Base-by-base conservation (phyloP, 2,797 vertebrate genomes). In the Sebastes umbrosus region DNA sequence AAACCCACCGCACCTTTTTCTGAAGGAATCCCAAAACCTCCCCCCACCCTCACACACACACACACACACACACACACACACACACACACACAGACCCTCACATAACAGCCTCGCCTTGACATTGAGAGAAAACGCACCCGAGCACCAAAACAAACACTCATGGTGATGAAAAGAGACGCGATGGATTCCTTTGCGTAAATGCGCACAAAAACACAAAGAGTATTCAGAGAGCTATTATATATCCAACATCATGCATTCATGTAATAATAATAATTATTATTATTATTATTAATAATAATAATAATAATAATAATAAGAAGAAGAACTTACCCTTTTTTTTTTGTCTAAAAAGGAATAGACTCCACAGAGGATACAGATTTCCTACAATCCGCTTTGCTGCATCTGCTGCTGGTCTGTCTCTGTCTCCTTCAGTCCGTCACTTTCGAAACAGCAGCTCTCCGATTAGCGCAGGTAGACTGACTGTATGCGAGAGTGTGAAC, bases 81-180 rank as follows among this genome's bases (percentile, higher is more conserved):
- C 34, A 2, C 11, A 12, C 34, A 4, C 22, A 68, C 36, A 39
- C 36, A 76, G 46, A 73, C 43, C 52, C 84, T 13, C 69, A 10
- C 32, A 43, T 43, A 43, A 11, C 12, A 79, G 88, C 84, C 79
- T 93, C 84, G 82, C 87, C 75, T 87, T 91, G 84, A 93, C 90
- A 86, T 87, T 88, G 36, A 36, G 90, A 89, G 77, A 80, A 87
- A 87, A 87, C 62, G 71, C 80, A n/a, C 63, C 32, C 74, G 16
- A 5, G 62, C 76, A 87, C 83, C 86, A 81, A 89, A 91, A 92
- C 81, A 87, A 91, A 88, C 74, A 75, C 64, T 24, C 24, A 27
- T 16, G n/a, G 14, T 36, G 8, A 25, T 36, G 36, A 36, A 5
- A 29, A 6, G 24, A 43, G 58, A 43, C 36, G 20, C 11, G 18